phyloP scores from a whole-genome alignment of 2,888 invertebrate species.

The Lasioglossum calceatum region DNA sequence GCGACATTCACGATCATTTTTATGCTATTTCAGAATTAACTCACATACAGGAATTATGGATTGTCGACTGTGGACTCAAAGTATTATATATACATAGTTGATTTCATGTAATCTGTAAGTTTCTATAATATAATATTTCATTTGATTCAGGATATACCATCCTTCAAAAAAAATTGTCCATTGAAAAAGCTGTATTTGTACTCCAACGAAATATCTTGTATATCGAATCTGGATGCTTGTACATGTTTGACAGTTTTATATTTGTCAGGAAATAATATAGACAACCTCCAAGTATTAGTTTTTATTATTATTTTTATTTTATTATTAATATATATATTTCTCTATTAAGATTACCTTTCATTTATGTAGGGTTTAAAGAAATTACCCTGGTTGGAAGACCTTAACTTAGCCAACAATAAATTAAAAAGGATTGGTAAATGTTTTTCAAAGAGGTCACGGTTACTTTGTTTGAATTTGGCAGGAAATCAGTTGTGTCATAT shows the following conservation, averaged over 20 bases:
- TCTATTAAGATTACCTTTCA: background rate
- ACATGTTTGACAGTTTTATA: slow-evolving; percentile 54
- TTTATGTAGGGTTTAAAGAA: slow-evolving; percentile 57
- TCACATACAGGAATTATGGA: slow-evolving; percentile 71
- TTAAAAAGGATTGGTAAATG: slow-evolving; percentile 56
- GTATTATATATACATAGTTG: slow-evolving; percentile 41
- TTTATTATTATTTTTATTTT: background rate
- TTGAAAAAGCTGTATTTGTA: slow-evolving; percentile 71
- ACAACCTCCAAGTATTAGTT: slow-evolving; percentile 50
- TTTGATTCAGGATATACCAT: slow-evolving; percentile 61
- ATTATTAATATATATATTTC: background rate
- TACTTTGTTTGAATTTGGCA: slow-evolving; percentile 66
- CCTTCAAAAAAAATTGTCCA: slow-evolving; percentile 48
- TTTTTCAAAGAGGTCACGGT: slow-evolving; percentile 55
- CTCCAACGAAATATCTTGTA: slow-evolving; percentile 64
- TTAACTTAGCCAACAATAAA: slow-evolving; percentile 70
- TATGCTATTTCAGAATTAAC: slow-evolving; percentile 59
- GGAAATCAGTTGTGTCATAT: slow-evolving; percentile 64
- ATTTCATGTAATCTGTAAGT: background rate
- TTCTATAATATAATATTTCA: slow-evolving; percentile 4
- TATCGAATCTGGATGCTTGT: slow-evolving; percentile 63
- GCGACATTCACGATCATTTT: slow-evolving; percentile 54
- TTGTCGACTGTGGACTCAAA: slow-evolving; percentile 70
- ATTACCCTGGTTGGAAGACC: slow-evolving; percentile 55
- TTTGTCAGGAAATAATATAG: slow-evolving; percentile 69